These are phyloP conservation scores for Hypselothyrea guttata DNA, from an alignment of 2,888 invertebrate genomes.

Conservation along the genomic window DNA sequence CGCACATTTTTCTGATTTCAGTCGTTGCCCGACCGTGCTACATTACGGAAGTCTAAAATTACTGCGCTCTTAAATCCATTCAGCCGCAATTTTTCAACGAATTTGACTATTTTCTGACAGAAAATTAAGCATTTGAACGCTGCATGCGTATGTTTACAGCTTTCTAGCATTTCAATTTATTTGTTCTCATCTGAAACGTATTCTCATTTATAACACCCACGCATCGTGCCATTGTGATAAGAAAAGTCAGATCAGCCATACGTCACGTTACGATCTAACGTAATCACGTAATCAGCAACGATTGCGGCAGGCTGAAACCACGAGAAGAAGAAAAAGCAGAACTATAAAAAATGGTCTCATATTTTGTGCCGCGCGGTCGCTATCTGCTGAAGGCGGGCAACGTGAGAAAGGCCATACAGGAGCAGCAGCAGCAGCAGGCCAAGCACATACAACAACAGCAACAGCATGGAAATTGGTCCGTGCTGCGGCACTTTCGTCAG, in stretches of 20 bases:
- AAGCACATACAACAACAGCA: slow-evolving; percentile 44
- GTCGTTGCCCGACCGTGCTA: slow-evolving; percentile 51
- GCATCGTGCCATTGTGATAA: slow-evolving; percentile 9
- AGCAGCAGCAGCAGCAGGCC: slow-evolving; percentile 35
- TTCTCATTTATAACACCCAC: background rate
- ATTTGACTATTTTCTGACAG: slow-evolving; percentile 29
- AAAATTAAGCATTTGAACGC: slow-evolving; percentile 15
- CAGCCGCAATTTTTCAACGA: background rate
- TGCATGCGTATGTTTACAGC: slow-evolving; percentile 41
- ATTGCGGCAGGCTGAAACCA: slow-evolving; percentile 33
- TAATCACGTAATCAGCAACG: slow-evolving; percentile 38
- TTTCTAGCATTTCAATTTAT: too few species aligned
- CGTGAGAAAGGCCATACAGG: slow-evolving; percentile 70
- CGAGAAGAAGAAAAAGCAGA: slow-evolving; percentile 22
- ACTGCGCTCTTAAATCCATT: slow-evolving; percentile 2
- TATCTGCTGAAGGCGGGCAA: slow-evolving; percentile 79
- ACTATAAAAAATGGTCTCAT: slow-evolving; percentile 75
- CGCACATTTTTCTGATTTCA: slow-evolving; percentile 42
- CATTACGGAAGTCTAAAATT: slow-evolving; percentile 44
- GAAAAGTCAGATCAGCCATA: too few species aligned
- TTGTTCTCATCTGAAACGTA: too few species aligned
- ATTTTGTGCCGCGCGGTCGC: slow-evolving; percentile 80
- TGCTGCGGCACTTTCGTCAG: slow-evolving; percentile 65
- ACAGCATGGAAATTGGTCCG: slow-evolving; percentile 66
- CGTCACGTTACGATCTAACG: slow-evolving; percentile 39